Percentiles rank a stretch among this genome's conserved stretches.
Evolutionary conservation across 2,888 invertebrate species (phyloP).

Genomic region (Limnephilus rhombicus): DNA sequence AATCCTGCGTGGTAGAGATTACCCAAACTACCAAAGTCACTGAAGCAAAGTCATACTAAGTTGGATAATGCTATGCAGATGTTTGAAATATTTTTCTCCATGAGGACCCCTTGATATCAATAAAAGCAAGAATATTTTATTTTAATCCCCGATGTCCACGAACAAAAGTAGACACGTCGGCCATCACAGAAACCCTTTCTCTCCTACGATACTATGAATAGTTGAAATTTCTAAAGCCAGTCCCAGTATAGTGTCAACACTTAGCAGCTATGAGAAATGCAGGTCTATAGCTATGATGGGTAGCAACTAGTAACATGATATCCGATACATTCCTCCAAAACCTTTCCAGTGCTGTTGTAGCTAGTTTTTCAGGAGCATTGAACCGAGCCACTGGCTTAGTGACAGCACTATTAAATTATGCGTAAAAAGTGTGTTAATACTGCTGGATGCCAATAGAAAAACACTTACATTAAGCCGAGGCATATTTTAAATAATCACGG

Average conservation of each 20-base stretch:
- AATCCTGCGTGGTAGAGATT: too few relatives aligned
- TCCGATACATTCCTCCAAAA: constrained; percentile 34
- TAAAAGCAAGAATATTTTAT: too few relatives aligned
- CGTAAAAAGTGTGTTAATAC: neutral
- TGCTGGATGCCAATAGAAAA: neutral
- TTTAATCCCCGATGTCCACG: too few relatives aligned
- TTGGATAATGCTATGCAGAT: too few relatives aligned
- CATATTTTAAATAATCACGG: neutral
- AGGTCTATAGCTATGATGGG: neutral
- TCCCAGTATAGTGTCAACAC: neutral
- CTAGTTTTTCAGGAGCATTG: neutral
- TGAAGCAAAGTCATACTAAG: too few relatives aligned
- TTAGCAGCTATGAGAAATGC: neutral
- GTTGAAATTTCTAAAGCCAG: too few relatives aligned
- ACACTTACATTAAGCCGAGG: neutral
- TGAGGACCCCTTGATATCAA: too few relatives aligned
- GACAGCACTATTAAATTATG: neutral
- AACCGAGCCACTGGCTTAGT: neutral
- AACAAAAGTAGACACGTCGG: too few relatives aligned
- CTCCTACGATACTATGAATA: too few relatives aligned
- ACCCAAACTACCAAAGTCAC: too few relatives aligned
- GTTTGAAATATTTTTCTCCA: too few relatives aligned
- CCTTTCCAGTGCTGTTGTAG: neutral
- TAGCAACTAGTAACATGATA: neutral
- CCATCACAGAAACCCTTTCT: too few relatives aligned